Base-by-base conservation (phyloP, 2,888 invertebrate species). In the Ophion obscuratus region DNA sequence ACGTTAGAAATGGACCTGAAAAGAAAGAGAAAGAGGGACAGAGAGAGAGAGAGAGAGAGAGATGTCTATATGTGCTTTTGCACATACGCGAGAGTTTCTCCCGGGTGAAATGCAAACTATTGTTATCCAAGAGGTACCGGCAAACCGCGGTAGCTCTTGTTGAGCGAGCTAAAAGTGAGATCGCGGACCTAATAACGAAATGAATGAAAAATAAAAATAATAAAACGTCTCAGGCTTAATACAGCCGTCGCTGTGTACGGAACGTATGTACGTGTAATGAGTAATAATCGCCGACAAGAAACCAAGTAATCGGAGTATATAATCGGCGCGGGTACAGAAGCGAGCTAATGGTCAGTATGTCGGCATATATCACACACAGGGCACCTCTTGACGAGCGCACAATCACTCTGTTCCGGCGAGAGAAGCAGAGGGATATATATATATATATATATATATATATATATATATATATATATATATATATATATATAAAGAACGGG, bases 51-150 rank as follows among this genome's bases (percentile, higher is more conserved):
- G n/a, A 5, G 59, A 17, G 47, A 36, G 61, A 24, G 4, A 20
- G 2, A 31, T 36, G 17, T 5, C 20, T 31, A 57, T 27, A 27
- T 20, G 66, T 31, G 66, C 20, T 76, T 71, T 40, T 14, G 36
- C 68, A 59, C 47, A 59, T 40, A 40, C 11, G 67, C 79, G 67
- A 75, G 89, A 92, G 91, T 92, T 92, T 92, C 92, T 89, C 91
- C 31, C 44, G 87, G 83, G 90, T 91, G 90, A 92, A 92, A 92
- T 91, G 91, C 91, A 91, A 92, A 92, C 90, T 90, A 89, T 92
- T 91, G 91, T 92, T 83, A 83, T 75, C 82, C 81, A 61, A 59
- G 70, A 57, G 17, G 67, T 64, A 31, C 88, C 53, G 68, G 89
- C 89, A 88, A 85, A 53, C 86, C 81, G 84, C 87, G 84, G 87